Base-by-base conservation (phyloP, 1,140 invertebrate genomes). In the Diorhabda elongata region DNA sequence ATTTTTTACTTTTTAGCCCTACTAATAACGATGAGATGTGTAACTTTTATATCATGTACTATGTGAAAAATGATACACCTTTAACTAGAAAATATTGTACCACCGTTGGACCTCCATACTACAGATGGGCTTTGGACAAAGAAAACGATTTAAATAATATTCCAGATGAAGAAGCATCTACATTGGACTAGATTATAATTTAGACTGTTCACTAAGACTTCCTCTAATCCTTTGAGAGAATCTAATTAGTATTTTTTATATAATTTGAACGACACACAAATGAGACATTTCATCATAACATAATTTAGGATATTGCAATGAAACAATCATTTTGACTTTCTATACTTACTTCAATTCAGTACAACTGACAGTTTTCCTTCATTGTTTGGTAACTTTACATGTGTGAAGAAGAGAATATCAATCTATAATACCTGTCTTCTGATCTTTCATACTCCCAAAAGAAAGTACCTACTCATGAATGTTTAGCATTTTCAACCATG, bases 41-140 rank as follows among this genome's bases (percentile, higher is more conserved):
- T 84, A 99, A 99, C 83, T 98, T 99, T 82, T 99, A 99, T 83
- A 82, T 99, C 26, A 98, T 99, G 96, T 99, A 98, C 82, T 99
- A 95, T 83, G 93, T 96, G 1, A 87, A 95, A 43, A 85, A 90
- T n/a, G 87, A 86, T n/a, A 85, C 88, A 52, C 91, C 93, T 0
- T 82, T 97, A 2, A 77, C 89, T 0, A 88, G 87, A 78, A 94
- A 96, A 80, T 94, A 93, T 77, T 98, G 96, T 79, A 96, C 95
- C 78, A 90, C 89, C 45, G 77, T 78, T 59, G 95, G 94, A 11
- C 91, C 95, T 9, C 95, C 95, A 0, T 80, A 81, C 69, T 97
- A 93, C 78, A 90, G 89, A 76, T 98, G 95, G 95, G 80, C 81
- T 42, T 77, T 84, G 6, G 65, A 68, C 7, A 52, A 52, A n/a